These are phyloP conservation scores for Onychomys arenicola DNA, from an alignment of 2,797 vertebrate genomes.

Conservation along the genomic window DNA sequence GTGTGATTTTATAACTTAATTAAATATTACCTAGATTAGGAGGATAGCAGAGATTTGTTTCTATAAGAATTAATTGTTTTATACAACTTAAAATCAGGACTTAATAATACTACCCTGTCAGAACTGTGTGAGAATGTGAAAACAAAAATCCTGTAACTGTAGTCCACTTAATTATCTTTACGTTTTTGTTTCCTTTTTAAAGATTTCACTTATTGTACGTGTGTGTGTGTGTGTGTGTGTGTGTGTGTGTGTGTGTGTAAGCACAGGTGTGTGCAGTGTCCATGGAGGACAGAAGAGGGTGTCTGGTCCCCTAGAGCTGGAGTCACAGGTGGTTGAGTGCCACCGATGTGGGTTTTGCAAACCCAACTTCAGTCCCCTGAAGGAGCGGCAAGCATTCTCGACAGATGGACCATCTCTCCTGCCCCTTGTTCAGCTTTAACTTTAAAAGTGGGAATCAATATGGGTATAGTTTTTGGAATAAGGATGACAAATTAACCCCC, in stretches of 20 bases:
- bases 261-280: not conserved
- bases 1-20: not conserved
- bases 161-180: not conserved
- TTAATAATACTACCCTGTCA: not conserved
- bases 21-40: not conserved
- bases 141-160: not conserved
- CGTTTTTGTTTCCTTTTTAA: not conserved
- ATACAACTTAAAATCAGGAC: not conserved
- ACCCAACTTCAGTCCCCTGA: not conserved
- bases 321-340: not conserved
- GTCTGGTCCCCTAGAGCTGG: not conserved
- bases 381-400: too few relatives aligned
- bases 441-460: not conserved
- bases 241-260: not conserved
- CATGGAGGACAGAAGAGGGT: not conserved
- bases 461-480: not conserved
- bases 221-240: not conserved
- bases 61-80: conserved; percentile 10
- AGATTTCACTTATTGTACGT: not conserved
- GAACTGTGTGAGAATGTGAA: not conserved
- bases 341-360: too few relatives aligned
- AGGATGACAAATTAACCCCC: not conserved
- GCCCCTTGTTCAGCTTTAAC: not conserved
- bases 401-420: too few relatives aligned
- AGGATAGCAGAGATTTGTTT: not conserved